Base-by-base conservation (phyloP, 2,888 invertebrate genomes). In the Zele albiditarsus region DNA sequence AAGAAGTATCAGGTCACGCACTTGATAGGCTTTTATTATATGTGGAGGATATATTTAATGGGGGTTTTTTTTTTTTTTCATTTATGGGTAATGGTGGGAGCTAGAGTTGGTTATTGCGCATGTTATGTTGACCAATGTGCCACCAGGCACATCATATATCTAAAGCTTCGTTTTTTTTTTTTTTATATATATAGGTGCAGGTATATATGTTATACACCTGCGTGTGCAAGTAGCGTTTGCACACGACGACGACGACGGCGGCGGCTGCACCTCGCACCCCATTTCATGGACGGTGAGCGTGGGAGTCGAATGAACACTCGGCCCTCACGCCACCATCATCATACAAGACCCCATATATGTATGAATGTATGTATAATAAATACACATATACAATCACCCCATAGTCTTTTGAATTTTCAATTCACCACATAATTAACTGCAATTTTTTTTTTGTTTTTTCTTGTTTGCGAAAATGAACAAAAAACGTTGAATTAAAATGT, bases 251-350 rank as follows among this genome's bases (percentile, higher is more conserved):
- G 74, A 71, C 73, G 75, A 58, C 69, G 75, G 69, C 68, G 74
- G 72, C 74, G 65, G 81, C 80, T 83, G 84, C 84, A 84, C 81
- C 86, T 85, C 83, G 85, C 85, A 85, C 86, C 86, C 87, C 81
- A 83, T 84, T 86, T 86, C 84, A 84, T 83, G 84, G 84, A 84
- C 85, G 81, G 81, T 81, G 85, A 87, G 87, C 87, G 87, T 87
- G 87, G 87, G 87, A 87, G 87, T 87, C 85, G 84, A 82, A 79
- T 82, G 82, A 82, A 81, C 77, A 81, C 82, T 77, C 79, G 84
- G 86, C 85, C 86, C 87, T 87, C 87, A 87, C 86, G 86, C 82
- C 81, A 77, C 69, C 31, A 33, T 23, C 33, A 33, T 38, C 49
- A 20, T 16, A n/a, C n/a, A 46, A 46, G 5, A 46, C 78, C 76